These are phyloP conservation scores for Cotesia glomerata DNA, from an alignment of 1,140 invertebrate genomes.

Conservation along the genomic window DNA sequence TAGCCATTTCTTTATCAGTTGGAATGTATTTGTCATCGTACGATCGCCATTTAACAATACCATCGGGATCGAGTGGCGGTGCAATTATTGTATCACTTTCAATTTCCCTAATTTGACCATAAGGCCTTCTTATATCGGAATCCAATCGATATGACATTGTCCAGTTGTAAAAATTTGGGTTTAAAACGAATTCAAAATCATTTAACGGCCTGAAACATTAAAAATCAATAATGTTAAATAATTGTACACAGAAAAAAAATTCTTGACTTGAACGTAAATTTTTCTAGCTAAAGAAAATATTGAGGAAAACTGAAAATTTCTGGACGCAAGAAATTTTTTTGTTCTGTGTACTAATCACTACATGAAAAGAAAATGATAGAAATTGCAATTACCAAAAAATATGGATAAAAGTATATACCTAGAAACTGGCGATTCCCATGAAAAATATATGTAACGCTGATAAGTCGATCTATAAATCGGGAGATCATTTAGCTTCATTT, in stretches of 20 bases:
- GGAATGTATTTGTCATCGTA: too few species aligned
- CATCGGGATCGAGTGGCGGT: background rate
- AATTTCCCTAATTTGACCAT: conserved; percentile 12
- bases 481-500: conserved; percentile 14
- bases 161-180: conserved; percentile 23
- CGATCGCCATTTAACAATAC: conserved; percentile 2
- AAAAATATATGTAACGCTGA: conserved; percentile 25
- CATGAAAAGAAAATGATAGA: too few species aligned
- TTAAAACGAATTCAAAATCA: background rate
- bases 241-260: background rate
- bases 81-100: background rate
- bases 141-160: conserved; percentile 23
- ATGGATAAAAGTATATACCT: background rate
- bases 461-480: background rate
- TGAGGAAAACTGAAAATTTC: background rate
- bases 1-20: background rate
- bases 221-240: background rate
- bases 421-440: conserved; percentile 16
- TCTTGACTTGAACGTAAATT: too few species aligned
- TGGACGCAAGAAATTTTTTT: background rate
- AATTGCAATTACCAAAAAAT: too few species aligned
- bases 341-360: background rate
- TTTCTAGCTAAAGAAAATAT: too few species aligned
- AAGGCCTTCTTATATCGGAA: conserved; percentile 21
- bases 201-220: conserved; percentile 7